Evolutionary conservation across 2,888 invertebrate species (phyloP).

Genomic region (Tetragnatha montana): DNA sequence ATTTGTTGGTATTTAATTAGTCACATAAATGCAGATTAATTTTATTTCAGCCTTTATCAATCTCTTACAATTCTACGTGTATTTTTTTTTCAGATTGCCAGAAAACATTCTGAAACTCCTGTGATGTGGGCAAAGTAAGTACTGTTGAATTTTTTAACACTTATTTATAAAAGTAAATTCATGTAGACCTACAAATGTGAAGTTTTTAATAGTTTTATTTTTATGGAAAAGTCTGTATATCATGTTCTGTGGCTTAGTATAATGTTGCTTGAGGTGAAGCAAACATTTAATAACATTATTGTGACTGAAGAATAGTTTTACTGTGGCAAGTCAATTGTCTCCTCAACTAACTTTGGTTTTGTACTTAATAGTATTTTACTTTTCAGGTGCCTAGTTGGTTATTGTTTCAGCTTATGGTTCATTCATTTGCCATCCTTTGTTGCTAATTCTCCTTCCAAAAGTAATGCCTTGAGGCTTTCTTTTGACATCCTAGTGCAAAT

Average conservation of each 20-base stretch:
- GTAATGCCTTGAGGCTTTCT: slow-evolving; percentile 86
- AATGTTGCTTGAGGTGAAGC: slow-evolving; percentile 10
- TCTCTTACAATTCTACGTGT: not conserved
- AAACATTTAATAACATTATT: not conserved
- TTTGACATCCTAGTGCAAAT: slow-evolving; percentile 92
- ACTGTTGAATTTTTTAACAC: slow-evolving; percentile 7
- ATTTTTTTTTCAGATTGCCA: slow-evolving; percentile 77
- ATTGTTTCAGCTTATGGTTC: slow-evolving; percentile 89
- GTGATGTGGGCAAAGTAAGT: slow-evolving; percentile 91
- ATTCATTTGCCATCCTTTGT: slow-evolving; percentile 92
- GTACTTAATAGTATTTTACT: slow-evolving; percentile 64
- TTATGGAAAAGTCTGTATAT: no score
- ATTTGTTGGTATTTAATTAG: no score
- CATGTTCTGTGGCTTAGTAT: no score
- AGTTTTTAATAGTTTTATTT: not conserved
- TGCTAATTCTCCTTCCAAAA: slow-evolving; percentile 82
- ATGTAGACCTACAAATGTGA: not conserved
- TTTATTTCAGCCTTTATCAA: not conserved
- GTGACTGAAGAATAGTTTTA: not conserved
- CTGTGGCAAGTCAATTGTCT: not conserved
- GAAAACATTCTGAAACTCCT: slow-evolving; percentile 82
- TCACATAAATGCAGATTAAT: no score
- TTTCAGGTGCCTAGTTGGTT: slow-evolving; percentile 76
- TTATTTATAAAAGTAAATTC: slow-evolving; percentile 9
- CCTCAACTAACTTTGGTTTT: not conserved